Evolutionary conservation across 2,113 vertebrate species (phyloP).

Genomic region (Sinosuthora webbiana): DNA sequence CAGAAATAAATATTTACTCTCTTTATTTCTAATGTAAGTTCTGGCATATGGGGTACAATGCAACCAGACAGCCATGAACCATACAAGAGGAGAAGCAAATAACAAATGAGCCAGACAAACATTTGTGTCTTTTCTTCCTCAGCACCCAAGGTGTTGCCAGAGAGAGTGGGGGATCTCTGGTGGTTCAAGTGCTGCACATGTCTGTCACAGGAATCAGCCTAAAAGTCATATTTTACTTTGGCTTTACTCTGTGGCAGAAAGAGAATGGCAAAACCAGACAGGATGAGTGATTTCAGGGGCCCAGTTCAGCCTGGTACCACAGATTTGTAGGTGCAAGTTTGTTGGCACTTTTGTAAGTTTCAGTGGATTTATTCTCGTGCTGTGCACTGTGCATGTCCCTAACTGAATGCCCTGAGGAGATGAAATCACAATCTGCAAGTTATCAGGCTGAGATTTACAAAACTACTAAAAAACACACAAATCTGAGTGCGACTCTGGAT

Average conservation of each 20-base stretch:
- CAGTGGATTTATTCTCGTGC: neutral
- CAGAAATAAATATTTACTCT: neutral
- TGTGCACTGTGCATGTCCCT: neutral
- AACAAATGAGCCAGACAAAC: neutral
- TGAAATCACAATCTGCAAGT: neutral
- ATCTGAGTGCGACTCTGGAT: neutral
- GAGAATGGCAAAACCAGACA: neutral
- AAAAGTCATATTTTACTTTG: neutral
- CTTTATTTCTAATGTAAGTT: neutral
- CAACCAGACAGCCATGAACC: neutral
- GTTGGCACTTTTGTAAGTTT: neutral
- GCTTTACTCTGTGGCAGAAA: neutral
- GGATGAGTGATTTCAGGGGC: neutral
- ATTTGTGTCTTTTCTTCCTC: neutral
- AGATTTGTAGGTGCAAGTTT: neutral
- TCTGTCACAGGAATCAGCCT: neutral
- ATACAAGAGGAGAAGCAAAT: neutral
- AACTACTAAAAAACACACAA: neutral
- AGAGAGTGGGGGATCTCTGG: neutral
- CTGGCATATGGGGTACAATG: neutral
- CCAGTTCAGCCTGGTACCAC: neutral
- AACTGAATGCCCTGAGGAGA: neutral
- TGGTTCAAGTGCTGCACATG: accelerated
- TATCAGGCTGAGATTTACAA: neutral
- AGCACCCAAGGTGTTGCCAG: neutral